These are phyloP conservation scores for Borostomias antarcticus DNA, from an alignment of 2,797 vertebrate species.

Conservation along the genomic window DNA sequence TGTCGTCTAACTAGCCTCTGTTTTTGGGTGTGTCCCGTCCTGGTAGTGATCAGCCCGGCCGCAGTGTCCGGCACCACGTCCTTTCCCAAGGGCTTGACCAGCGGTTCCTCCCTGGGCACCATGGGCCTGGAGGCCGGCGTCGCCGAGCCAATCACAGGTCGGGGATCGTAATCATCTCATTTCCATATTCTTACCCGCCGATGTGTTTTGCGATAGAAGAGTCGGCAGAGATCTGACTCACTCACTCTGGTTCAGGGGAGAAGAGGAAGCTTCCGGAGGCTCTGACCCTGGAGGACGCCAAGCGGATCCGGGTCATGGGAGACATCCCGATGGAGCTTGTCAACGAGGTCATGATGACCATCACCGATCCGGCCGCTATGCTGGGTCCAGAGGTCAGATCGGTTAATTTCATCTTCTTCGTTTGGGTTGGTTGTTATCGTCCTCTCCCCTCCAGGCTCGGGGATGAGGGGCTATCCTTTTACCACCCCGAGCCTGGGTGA, in stretches of 20 bases:
- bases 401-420: background rate
- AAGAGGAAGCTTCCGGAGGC: conserved; percentile 94
- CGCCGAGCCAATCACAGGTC: conserved; percentile 87
- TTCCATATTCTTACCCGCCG: background rate
- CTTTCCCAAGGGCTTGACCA: conserved; percentile 85
- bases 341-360: conserved; percentile 98
- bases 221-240: too few relatives aligned
- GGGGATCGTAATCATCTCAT: conserved; percentile 1
- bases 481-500: background rate
- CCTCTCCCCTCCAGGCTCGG: too few relatives aligned
- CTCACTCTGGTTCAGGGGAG: conserved; percentile 77
- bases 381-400: conserved; percentile 88
- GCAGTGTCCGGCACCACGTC: conserved; percentile 82
- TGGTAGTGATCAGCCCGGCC: conserved; percentile 81
- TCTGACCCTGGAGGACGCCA: conserved; percentile 94
- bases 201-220: too few relatives aligned
- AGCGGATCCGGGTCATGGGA: conserved; percentile 95
- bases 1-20: background rate
- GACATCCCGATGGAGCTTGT: conserved; percentile 99
- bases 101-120: conserved; percentile 76
- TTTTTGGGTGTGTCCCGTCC: conserved; percentile 2
- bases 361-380: conserved; percentile 97
- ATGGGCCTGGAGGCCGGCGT: conserved; percentile 76
- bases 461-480: too few relatives aligned
- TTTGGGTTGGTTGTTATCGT: too few relatives aligned